Conservation (phyloP, 2,888 invertebrate species). For the Baronia brevicornis region DNA sequence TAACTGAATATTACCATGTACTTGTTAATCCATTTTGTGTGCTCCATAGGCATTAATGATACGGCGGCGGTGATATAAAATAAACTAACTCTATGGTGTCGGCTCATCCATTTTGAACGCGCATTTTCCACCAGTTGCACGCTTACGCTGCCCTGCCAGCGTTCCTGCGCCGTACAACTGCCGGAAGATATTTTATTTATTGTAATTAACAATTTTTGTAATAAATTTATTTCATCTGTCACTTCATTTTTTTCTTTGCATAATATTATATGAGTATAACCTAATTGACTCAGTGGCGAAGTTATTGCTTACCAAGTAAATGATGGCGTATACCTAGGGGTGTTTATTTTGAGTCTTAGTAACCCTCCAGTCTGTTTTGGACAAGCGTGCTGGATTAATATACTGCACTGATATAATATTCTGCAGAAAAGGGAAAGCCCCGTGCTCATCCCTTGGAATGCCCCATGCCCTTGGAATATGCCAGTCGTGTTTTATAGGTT, state of each 20-base stretch:
- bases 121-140: constrained; percentile 72
- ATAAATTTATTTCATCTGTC: constrained; percentile 28
- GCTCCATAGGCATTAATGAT: constrained; percentile 45
- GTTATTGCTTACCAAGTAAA: too few relatives aligned
- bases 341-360: too few relatives aligned
- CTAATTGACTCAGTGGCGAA: neutral
- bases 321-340: too few relatives aligned
- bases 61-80: constrained; percentile 30
- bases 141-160: constrained; percentile 26
- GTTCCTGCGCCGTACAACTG: constrained; percentile 51
- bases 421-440: too few relatives aligned
- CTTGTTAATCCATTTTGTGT: too few relatives aligned
- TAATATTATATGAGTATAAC: neutral
- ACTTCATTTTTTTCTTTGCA: neutral
- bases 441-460: too few relatives aligned
- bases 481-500: too few relatives aligned
- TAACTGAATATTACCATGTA: constrained; percentile 22
- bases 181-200: constrained; percentile 64
- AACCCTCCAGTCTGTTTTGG: too few relatives aligned
- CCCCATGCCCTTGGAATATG: too few relatives aligned
- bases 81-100: constrained; percentile 55
- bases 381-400: too few relatives aligned
- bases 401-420: constrained; percentile 2
- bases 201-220: constrained; percentile 37
- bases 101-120: constrained; percentile 53